These are phyloP conservation scores for Molanna angustata DNA, from an alignment of 2,888 invertebrate genomes.

Conservation along the genomic window DNA sequence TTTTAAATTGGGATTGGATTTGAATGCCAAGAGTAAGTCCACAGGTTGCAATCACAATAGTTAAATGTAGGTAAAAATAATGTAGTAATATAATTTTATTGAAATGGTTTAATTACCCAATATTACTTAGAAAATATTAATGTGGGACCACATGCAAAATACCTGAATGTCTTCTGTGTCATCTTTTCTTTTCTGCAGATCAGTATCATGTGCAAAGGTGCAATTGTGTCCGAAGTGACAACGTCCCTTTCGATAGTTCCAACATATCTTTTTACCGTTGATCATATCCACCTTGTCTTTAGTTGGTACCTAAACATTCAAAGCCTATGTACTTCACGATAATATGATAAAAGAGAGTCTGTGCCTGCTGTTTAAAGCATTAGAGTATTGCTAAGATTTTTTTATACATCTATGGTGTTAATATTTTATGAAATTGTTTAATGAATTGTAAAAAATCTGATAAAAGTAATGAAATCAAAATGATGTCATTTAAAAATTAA, in stretches of 20 bases:
- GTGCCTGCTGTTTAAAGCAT: neutral
- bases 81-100: no score
- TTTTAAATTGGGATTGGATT: no score
- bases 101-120: no score
- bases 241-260: slow-evolving; percentile 87
- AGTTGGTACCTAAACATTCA: slow-evolving; percentile 58
- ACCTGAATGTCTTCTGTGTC: no score
- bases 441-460: no score
- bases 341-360: slow-evolving; percentile 39
- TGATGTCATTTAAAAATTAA: no score
- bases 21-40: no score
- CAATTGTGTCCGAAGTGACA: slow-evolving; percentile 92
- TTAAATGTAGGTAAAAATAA: no score
- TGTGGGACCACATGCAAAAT: no score
- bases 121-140: no score
- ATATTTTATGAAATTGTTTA: neutral
- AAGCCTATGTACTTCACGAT: slow-evolving; percentile 57
- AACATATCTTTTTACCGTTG: slow-evolving; percentile 87
- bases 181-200: slow-evolving; percentile 64
- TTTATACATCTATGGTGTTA: neutral
- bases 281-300: slow-evolving; percentile 73
- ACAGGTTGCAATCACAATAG: no score
- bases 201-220: slow-evolving; percentile 88
- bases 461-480: no score
- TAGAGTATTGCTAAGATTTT: neutral